Evolutionary conservation across 2,113 vertebrate genomes (phyloP).

Genomic region (Chamaetylas fuelleborni): DNA sequence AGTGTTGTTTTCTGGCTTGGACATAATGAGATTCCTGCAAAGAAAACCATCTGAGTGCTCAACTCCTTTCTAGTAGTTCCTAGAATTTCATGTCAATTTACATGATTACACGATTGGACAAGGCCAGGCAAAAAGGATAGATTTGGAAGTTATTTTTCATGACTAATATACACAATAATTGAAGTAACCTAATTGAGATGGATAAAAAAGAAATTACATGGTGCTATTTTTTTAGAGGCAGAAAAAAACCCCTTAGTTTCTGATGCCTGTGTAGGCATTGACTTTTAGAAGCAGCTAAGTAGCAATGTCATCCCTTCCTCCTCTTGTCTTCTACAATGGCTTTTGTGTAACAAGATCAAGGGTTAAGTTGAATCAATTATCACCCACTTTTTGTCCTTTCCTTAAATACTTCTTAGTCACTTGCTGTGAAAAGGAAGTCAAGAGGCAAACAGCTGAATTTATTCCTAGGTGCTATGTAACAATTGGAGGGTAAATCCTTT

Average conservation of each 20-base stretch:
- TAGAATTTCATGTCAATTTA: background rate
- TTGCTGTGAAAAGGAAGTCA: slow-evolving; percentile 12
- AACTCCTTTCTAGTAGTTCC: background rate
- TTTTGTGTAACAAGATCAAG: background rate
- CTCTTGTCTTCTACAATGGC: background rate
- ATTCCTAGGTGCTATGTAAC: background rate
- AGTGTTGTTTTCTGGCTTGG: background rate
- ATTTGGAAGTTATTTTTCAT: background rate
- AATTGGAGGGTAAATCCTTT: background rate
- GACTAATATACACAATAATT: background rate
- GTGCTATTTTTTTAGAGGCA: background rate
- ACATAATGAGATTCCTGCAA: background rate
- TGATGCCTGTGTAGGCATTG: background rate
- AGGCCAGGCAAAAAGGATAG: background rate
- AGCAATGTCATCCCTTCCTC: background rate
- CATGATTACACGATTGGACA: background rate
- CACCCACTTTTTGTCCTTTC: background rate
- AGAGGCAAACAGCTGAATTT: slow-evolving; percentile 30
- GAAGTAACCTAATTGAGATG: background rate
- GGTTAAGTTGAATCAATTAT: slow-evolving; percentile 16
- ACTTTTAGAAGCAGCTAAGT: background rate
- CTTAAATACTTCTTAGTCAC: background rate
- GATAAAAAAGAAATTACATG: background rate
- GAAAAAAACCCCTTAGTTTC: background rate
- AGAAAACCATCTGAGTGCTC: background rate